Conservation (phyloP, 2,113 vertebrate genomes). For the Lichenostomus cassidix region DNA sequence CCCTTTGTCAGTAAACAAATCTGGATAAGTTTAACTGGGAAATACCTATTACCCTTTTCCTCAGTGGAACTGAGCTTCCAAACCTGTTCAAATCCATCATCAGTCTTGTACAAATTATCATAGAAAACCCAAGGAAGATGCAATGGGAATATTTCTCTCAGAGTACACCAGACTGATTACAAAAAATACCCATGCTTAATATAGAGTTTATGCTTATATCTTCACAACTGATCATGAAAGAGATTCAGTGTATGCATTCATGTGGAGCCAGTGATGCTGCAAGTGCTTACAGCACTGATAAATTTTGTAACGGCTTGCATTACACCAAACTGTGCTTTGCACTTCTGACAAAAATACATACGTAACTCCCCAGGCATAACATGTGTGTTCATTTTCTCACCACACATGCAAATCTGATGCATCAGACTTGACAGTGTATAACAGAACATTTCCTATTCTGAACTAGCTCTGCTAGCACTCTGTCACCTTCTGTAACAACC, state of each 20-base stretch:
- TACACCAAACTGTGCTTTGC: background rate
- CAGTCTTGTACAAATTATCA: constrained; percentile 32
- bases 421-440: constrained; percentile 4
- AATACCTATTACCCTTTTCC: constrained; percentile 24
- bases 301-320: background rate
- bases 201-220: constrained; percentile 11
- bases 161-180: background rate
- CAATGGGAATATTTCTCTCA: constrained; percentile 38
- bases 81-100: constrained; percentile 37
- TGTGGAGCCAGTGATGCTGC: background rate
- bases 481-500: background rate
- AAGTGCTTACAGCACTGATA: background rate
- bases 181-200: constrained; percentile 43
- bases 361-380: background rate
- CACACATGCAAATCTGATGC: background rate
- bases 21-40: constrained; percentile 26
- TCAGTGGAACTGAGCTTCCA: constrained; percentile 32
- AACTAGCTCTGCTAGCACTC: background rate
- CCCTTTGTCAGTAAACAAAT: constrained; percentile 14
- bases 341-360: background rate
- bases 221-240: background rate
- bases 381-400: background rate
- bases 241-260: background rate
- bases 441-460: background rate
- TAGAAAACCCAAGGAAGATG: constrained; percentile 49